Conservation (phyloP, 2,113 vertebrate genomes). For the Pachycephala philippinensis region DNA sequence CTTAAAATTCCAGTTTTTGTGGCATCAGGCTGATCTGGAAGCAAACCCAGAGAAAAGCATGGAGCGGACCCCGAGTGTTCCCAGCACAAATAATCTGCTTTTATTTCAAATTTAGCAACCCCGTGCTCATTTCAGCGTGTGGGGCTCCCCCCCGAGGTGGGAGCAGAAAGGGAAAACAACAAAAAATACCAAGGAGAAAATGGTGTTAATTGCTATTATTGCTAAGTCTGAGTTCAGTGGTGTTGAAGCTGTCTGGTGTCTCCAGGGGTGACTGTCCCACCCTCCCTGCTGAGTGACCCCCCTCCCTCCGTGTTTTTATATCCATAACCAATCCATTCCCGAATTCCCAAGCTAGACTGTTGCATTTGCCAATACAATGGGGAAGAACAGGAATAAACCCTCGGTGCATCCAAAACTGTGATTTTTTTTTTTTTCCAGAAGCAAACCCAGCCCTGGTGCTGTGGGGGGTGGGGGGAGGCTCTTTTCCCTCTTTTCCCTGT, state of each 20-base stretch:
- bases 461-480: slow-evolving; percentile 46
- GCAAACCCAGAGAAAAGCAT: fast-evolving
- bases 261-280: neutral
- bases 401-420: slow-evolving; percentile 42
- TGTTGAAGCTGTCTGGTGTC: neutral
- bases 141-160: neutral
- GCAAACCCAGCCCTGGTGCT: neutral
- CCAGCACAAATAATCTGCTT: neutral
- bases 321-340: neutral
- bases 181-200: too few species aligned
- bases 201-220: neutral
- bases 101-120: fast-evolving
- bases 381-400: slow-evolving; percentile 8
- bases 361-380: slow-evolving; percentile 57
- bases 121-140: neutral
- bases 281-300: neutral
- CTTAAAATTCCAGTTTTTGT: neutral
- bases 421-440: neutral
- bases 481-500: neutral
- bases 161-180: neutral
- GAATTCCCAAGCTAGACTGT: slow-evolving; percentile 18
- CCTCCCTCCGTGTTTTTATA: neutral
- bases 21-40: neutral
- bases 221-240: neutral
- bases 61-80: fast-evolving